Evolutionary conservation across 2,797 vertebrate species (phyloP).

Genomic region (Tapirus indicus): DNA sequence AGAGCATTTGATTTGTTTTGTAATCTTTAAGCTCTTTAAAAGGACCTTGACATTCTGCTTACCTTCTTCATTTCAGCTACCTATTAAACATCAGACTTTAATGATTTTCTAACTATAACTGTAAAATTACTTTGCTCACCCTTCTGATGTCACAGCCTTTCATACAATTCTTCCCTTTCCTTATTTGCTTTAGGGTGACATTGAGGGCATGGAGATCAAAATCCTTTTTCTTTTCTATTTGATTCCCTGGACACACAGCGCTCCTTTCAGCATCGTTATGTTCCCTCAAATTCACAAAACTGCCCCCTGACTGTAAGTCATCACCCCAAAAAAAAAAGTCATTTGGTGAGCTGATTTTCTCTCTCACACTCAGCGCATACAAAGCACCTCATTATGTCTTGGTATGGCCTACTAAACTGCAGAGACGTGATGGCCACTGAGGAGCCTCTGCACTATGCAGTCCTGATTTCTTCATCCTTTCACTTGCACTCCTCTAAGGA

Average conservation of each 20-base stretch:
- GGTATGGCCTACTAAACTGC: slow-evolving; percentile 58
- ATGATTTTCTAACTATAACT: slow-evolving; percentile 78
- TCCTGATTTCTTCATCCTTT: not conserved
- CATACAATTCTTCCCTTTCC: slow-evolving; percentile 38
- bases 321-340: slow-evolving; percentile 49
- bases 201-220: slow-evolving; percentile 33
- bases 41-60: slow-evolving; percentile 79
- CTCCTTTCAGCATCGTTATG: slow-evolving; percentile 54
- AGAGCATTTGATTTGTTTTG: slow-evolving; percentile 76
- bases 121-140: slow-evolving; percentile 65
- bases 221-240: slow-evolving; percentile 67
- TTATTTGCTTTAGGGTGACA: slow-evolving; percentile 76
- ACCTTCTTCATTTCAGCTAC: slow-evolving; percentile 70
- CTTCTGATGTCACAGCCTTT: slow-evolving; percentile 64
- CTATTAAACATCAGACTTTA: slow-evolving; percentile 75
- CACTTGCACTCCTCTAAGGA: not conserved
- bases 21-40: slow-evolving; percentile 73
- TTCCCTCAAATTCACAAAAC: slow-evolving; percentile 64
- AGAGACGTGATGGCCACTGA: slow-evolving; percentile 2
- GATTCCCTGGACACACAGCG: slow-evolving; percentile 40
- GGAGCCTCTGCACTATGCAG: not conserved
- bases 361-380: slow-evolving; percentile 48
- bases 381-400: slow-evolving; percentile 76
- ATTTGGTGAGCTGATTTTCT: slow-evolving; percentile 71
- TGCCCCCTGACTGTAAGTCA: slow-evolving; percentile 71